These are phyloP conservation scores for Drosophila sordidula DNA, from an alignment of 2,888 invertebrate genomes.

Conservation along the genomic window DNA sequence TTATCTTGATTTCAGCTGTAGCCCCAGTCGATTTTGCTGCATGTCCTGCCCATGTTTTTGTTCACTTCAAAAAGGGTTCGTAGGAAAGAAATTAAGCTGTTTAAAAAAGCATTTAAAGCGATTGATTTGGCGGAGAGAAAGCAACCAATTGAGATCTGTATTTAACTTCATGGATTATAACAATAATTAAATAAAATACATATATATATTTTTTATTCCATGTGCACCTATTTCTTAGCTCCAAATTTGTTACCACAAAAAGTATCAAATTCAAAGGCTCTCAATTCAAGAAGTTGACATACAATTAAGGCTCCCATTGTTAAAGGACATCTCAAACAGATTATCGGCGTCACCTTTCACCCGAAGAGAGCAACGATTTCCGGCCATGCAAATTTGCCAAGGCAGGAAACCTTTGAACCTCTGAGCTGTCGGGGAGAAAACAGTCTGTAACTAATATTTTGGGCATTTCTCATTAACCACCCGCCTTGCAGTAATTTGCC, in stretches of 20 bases:
- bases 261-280: not conserved
- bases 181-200: too few relatives aligned
- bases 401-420: conserved; percentile 47
- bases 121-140: too few relatives aligned
- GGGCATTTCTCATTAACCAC: conserved; percentile 51
- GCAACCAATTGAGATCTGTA: too few relatives aligned
- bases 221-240: too few relatives aligned
- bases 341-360: conserved; percentile 61
- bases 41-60: conserved; percentile 23
- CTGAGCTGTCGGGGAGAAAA: conserved; percentile 30
- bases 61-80: conserved; percentile 1
- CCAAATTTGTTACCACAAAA: not conserved
- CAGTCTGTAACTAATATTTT: conserved; percentile 61
- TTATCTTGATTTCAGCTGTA: conserved; percentile 68
- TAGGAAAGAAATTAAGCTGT: conserved; percentile 35
- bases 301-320: conserved; percentile 47
- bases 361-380: conserved; percentile 56
- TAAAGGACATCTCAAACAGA: conserved; percentile 34
- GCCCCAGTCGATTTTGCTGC: conserved; percentile 15
- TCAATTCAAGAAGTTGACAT: conserved; percentile 31
- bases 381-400: conserved; percentile 68
- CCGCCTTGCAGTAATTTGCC: conserved; percentile 63
- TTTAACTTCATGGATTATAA: too few relatives aligned
- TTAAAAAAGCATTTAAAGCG: conserved; percentile 16
- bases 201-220: too few relatives aligned